Base-by-base conservation (phyloP, 2,888 invertebrate species). In the Oxystoma pomonae region DNA sequence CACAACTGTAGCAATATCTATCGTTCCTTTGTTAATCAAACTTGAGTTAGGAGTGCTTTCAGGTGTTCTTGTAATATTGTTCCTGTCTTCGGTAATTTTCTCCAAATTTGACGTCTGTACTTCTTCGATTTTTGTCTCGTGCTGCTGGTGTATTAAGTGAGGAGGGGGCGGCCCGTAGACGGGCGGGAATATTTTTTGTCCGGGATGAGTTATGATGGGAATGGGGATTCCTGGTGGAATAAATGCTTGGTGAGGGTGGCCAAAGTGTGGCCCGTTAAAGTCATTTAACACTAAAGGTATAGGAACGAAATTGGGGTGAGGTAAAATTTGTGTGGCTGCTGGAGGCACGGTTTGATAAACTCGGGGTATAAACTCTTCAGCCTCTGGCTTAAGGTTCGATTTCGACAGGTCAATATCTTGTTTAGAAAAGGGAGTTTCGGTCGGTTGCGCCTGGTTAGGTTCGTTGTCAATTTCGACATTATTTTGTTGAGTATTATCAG, bases 331-430 rank as follows among this genome's bases (percentile, higher is more conserved):
- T 64, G 73, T 75, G 35, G 75, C 75, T 3, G 72, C 73, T 61
- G 69, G 70, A 55, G 60, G 69, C 49, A 73, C 67, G n/a, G 68
- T 67, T 52, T 75, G 72, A 60, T 76, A 76, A n/a, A 74, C 72
- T 61, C 79, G 72, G 2, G 80, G 81, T n/a, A 81, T 68, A 68
- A 81, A 81, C 70, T 80, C 80, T 74, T 81, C 77, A 2, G 81
- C 81, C 65, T 81, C 80, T 7, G 80, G 77, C 69, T 79, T 79
- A 55, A 80, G 68, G 20, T 73, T 68, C 22, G 67, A 73, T n/a
- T 68, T 69, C 20, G 20, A 55, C 12, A 35, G 12, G 12, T 35
- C 35, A 35, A 35, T 35, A 35, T 35, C 35, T 35, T 35, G 5
- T 35, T 35, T 3, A 7, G 12, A 12, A 7, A 7, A 12, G 3